Conservation (phyloP, 2,113 vertebrate genomes). For the Tapirus terrestris region DNA sequence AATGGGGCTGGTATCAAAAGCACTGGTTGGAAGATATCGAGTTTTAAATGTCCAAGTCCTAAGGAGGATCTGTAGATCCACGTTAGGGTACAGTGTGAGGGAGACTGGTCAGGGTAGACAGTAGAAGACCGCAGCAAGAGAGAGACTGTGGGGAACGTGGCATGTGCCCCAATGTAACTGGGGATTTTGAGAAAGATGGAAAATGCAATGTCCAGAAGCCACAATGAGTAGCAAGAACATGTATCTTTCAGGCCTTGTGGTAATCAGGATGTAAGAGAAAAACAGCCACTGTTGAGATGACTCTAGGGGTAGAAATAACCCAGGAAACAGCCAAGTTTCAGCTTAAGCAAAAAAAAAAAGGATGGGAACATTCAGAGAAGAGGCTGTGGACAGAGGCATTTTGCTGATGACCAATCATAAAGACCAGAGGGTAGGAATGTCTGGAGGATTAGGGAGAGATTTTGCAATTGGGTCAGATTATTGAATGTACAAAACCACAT, state of each 20-base stretch:
- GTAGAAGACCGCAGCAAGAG: fast-evolving
- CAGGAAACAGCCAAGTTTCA: not conserved
- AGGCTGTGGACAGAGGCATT: not conserved
- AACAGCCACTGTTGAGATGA: not conserved
- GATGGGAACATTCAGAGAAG: not conserved
- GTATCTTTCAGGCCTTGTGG: not conserved
- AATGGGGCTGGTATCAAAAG: not conserved
- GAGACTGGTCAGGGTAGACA: fast-evolving
- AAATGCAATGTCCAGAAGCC: not conserved
- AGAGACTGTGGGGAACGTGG: fast-evolving
- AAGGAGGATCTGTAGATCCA: not conserved
- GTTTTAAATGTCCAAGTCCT: not conserved
- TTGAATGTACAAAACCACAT: not conserved
- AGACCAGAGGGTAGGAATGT: not conserved
- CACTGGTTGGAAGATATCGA: not conserved
- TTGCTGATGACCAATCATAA: not conserved
- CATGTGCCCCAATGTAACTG: fast-evolving
- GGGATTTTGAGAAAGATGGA: not conserved
- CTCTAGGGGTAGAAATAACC: not conserved
- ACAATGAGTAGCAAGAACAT: not conserved
- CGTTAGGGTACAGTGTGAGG: not conserved
- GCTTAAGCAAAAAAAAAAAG: not conserved
- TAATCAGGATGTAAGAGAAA: not conserved
- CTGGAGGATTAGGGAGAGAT: not conserved
- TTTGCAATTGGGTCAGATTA: not conserved